Evolutionary conservation across 2,113 vertebrate species (phyloP).

Genomic region (Ariopsis seemanni): DNA sequence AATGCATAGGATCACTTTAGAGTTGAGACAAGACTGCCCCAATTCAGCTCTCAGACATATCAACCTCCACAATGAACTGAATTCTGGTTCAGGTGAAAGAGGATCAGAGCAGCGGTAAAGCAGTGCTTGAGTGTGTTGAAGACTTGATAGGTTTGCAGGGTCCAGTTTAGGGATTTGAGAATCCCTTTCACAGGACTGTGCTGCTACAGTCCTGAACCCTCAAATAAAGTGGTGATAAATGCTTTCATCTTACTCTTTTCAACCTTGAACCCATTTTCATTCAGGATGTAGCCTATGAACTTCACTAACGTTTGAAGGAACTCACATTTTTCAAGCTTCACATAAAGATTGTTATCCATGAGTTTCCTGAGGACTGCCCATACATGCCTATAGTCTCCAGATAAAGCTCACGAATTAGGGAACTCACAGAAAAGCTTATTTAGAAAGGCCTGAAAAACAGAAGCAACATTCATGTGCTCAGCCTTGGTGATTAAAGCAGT

Average conservation of each 20-base stretch:
- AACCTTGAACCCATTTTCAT: background rate
- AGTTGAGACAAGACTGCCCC: background rate
- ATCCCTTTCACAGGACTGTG: background rate
- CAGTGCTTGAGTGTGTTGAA: background rate
- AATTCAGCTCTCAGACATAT: background rate
- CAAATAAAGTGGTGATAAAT: too few species aligned
- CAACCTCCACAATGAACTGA: background rate
- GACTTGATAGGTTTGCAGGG: background rate
- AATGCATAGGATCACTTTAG: background rate
- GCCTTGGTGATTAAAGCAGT: background rate
- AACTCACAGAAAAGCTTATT: background rate
- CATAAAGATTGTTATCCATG: background rate
- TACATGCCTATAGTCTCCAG: background rate
- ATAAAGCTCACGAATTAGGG: background rate
- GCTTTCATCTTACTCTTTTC: background rate
- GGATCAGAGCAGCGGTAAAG: background rate
- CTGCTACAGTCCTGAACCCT: background rate
- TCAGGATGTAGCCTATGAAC: background rate
- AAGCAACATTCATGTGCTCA: background rate
- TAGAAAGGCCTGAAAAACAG: background rate
- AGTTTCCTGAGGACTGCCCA: background rate
- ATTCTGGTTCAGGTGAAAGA: background rate
- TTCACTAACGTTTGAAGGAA: background rate
- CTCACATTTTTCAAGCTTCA: background rate
- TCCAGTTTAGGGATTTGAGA: background rate